Percentiles rank a stretch among this genome's conserved stretches.
Evolutionary conservation across 2,888 invertebrate species (phyloP).

Genomic region (Dynastes grantii): DNA sequence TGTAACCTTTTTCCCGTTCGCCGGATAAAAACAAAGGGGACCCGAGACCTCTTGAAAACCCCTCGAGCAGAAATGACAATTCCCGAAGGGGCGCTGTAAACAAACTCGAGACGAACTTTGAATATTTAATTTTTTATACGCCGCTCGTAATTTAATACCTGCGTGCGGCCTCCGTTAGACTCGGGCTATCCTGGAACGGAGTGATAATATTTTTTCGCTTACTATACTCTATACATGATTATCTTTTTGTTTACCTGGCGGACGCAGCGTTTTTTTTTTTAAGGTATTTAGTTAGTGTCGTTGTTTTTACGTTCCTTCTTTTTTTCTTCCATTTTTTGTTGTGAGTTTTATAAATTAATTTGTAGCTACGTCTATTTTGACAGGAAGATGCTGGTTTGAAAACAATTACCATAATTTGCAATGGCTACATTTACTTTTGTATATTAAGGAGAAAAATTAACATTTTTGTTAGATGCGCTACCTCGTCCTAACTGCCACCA

Average conservation of each 20-base stretch:
- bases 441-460: too few species aligned
- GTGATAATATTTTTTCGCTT: slow-evolving; percentile 36
- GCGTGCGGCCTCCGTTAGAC: not conserved
- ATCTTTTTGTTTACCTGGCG: not conserved
- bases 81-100: slow-evolving; percentile 41
- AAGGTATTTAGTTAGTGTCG: not conserved
- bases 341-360: too few species aligned
- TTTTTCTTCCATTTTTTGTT: not conserved
- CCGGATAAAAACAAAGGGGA: slow-evolving; percentile 33
- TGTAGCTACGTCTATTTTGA: too few species aligned
- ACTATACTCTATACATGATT: slow-evolving; percentile 16
- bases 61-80: slow-evolving; percentile 46
- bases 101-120: slow-evolving; percentile 46
- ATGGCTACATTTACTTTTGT: too few species aligned
- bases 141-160: slow-evolving; percentile 30
- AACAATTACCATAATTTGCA: too few species aligned
- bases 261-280: not conserved
- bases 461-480: too few species aligned
- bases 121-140: slow-evolving; percentile 45
- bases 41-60: not conserved
- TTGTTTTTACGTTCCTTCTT: not conserved
- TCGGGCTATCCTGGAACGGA: not conserved
- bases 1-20: slow-evolving; percentile 27
- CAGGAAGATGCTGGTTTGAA: too few species aligned
- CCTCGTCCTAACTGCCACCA: too few species aligned